Evolutionary conservation across 2,888 invertebrate genomes (phyloP).

Genomic region (Omphaloscelis lunosa): DNA sequence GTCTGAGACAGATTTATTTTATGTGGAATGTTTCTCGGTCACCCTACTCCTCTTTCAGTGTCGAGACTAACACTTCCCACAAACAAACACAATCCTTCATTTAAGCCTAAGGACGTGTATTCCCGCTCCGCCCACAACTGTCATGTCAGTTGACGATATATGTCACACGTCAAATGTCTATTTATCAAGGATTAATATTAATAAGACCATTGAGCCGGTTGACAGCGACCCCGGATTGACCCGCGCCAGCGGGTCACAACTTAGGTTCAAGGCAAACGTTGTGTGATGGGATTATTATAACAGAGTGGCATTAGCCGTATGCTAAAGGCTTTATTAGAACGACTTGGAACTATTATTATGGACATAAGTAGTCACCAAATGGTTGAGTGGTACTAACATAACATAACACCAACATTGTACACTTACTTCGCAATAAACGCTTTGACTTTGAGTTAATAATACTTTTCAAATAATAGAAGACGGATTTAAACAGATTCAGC

Average conservation of each 20-base stretch:
- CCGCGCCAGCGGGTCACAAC: conserved; percentile 42
- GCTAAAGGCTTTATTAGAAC: conserved; percentile 22
- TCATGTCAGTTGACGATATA: conserved; percentile 7
- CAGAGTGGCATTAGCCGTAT: not conserved
- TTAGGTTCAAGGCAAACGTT: conserved; percentile 19
- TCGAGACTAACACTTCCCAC: not conserved
- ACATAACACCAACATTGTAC: too few relatives aligned
- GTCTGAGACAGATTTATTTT: not conserved
- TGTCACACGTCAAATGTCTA: conserved; percentile 36
- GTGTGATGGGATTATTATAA: conserved; percentile 49
- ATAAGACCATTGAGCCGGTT: conserved; percentile 52
- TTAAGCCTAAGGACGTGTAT: not conserved
- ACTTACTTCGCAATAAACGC: too few relatives aligned
- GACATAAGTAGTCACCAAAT: not conserved
- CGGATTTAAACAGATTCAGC: not conserved
- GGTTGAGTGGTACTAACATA: too few relatives aligned
- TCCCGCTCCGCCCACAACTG: not conserved
- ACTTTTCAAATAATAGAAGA: not conserved
- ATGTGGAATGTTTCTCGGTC: conserved; percentile 15
- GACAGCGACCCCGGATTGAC: conserved; percentile 57
- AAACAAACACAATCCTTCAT: not conserved
- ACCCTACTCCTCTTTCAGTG: conserved; percentile 29
- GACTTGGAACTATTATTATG: conserved; percentile 10
- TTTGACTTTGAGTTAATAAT: too few relatives aligned
- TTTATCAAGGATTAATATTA: conserved; percentile 63